Percentiles rank a stretch among this genome's conserved stretches.
These are phyloP conservation scores for Cheilosia scutellata DNA, from an alignment of 2,888 invertebrate genomes.

Conservation along the genomic window DNA sequence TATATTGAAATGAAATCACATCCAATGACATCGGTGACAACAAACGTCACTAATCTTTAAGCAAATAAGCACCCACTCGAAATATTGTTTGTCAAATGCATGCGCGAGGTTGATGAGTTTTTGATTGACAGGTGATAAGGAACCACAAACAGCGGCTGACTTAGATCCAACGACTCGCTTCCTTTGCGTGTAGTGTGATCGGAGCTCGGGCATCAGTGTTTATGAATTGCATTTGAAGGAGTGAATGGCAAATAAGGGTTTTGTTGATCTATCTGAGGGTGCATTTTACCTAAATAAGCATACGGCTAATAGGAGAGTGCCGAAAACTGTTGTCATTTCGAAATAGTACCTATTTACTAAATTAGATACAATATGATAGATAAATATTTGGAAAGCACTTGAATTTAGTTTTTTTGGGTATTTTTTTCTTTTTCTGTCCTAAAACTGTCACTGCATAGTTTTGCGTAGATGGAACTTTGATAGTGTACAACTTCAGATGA, in stretches of 20 bases:
- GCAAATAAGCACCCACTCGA: constrained; percentile 68
- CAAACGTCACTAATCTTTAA: constrained; percentile 68
- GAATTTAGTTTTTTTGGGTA: constrained; percentile 6
- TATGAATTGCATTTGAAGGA: constrained; percentile 18
- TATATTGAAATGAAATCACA: constrained; percentile 5
- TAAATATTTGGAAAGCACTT: constrained; percentile 67
- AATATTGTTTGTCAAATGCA: constrained; percentile 54
- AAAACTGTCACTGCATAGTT: constrained; percentile 24
- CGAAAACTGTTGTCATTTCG: constrained; percentile 16
- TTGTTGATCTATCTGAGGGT: constrained; percentile 21
- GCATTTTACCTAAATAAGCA: constrained; percentile 11
- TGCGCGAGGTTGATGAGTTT: constrained; percentile 62
- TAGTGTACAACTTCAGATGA: not conserved
- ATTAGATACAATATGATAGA: constrained; percentile 7
- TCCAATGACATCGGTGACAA: constrained; percentile 38
- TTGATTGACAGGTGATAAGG: constrained; percentile 77
- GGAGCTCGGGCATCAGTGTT: constrained; percentile 7
- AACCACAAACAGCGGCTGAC: constrained; percentile 51
- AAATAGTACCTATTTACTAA: constrained; percentile 9
- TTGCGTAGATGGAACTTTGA: not conserved
- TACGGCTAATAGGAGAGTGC: constrained; percentile 14
- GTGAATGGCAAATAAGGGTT: constrained; percentile 25
- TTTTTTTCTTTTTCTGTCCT: not conserved
- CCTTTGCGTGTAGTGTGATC: constrained; percentile 13
- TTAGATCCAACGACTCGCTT: constrained; percentile 51